A percentile compares a stretch with the other conserved stretches of the same genome.
Evolutionary conservation across 2,113 vertebrate species (phyloP).

Genomic region (Notarius lentiginosus): DNA sequence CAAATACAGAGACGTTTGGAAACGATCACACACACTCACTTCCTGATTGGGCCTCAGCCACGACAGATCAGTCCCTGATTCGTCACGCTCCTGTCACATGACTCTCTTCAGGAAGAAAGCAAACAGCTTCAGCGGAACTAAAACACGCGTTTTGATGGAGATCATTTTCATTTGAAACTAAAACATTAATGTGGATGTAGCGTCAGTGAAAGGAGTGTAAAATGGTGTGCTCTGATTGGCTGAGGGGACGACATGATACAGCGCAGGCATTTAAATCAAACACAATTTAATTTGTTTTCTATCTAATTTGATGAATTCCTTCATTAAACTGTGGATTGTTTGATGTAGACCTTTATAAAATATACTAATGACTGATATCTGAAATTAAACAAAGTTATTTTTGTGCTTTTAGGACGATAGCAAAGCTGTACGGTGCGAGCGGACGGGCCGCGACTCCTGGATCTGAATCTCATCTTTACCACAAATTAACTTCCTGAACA

Average conservation of each 20-base stretch:
- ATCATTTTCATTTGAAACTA: too few species aligned
- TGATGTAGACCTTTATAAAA: neutral
- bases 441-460: constrained; percentile 42
- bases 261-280: neutral
- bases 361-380: neutral
- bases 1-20: too few species aligned
- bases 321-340: neutral
- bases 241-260: neutral
- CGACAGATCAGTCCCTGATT: too few species aligned
- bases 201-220: neutral
- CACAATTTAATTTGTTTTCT: neutral
- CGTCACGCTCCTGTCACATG: too few species aligned
- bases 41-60: too few species aligned
- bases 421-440: constrained; percentile 31
- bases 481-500: neutral
- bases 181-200: too few species aligned
- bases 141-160: too few species aligned
- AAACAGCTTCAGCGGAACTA: too few species aligned
- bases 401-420: constrained; percentile 44
- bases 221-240: neutral
- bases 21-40: too few species aligned
- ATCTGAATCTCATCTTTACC: constrained; percentile 27
- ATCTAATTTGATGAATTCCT: neutral
- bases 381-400: neutral
- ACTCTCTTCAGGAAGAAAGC: too few species aligned